Evolutionary conservation across 2,113 vertebrate genomes (phyloP), one percentile per base, ranked within the genome.

Genomic region (Charadrius vociferus): DNA sequence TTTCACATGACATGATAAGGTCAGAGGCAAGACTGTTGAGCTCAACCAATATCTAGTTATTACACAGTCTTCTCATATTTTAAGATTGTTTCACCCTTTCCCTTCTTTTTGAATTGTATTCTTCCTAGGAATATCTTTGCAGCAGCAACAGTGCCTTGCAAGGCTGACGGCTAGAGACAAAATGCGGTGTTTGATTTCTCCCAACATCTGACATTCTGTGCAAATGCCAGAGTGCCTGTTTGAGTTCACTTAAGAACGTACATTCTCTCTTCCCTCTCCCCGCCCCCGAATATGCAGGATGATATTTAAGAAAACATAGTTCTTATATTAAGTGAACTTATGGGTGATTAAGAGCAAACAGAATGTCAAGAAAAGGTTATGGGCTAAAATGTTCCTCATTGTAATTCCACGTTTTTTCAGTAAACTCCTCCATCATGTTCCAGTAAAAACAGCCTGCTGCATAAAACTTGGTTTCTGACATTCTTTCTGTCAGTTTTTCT

Each of bases 311-410:
- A 93, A 94, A 95, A 80, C 62, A 49, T 32, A 63, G 26, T 78
- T 81, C 90, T 71, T 73, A 49, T 53, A 93, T 86, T 85, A 93
- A 88, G 70, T 74, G 90, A 92, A 90, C 22, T 89, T 88, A 88
- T 0, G 5, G 47, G 82, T 93, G 92, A 97, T 96, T 97, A 95
- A 88, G 75, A 93, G 68, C 86, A 93, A 94, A 90, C 32, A 94
- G 75, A 95, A 90, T 91, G 88, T 93, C 94, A 88, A 73, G 92
- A 78, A 97, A 97, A 97, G 90, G 92, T 95, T 95, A 81, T 53
- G 67, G n/a, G 37, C 53, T 73, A 80, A 92, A 93, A 55, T 86
- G 32, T 74, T 80, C 32, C 41, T 88, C 41, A 30, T 41, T 71
- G 50, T 86, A 90, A 86, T 94, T 90, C 67, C n/a, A 77, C 19